Base-by-base conservation (phyloP, 2,888 invertebrate genomes). In the Gryllus longicercus region DNA sequence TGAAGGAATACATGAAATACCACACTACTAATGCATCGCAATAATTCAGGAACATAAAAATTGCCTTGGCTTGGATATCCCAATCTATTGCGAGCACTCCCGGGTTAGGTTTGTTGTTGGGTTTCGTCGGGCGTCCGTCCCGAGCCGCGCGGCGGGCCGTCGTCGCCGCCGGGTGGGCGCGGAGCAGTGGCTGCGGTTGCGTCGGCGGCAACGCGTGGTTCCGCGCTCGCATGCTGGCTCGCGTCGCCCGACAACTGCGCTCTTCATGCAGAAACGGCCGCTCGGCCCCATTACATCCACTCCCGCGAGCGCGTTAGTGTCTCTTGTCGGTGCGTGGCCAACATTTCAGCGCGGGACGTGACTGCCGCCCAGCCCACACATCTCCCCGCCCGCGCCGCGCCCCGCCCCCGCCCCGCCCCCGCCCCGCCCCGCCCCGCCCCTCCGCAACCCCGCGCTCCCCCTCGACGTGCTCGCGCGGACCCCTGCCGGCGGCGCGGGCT, bases 391-490 rank as follows among this genome's bases (percentile, higher is more conserved):
- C 38, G 23, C 12, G 25, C 76, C 76, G 38, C 38, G 74, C 51
- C 51, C 51, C 63, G 2, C n/a, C n/a, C n/a, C n/a, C n/a, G n/a
- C n/a, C 51, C 18, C 18, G 18, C 51, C 0, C 63, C n/a, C 63
- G 14, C 4, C 12, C 63, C 63, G 2, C 63, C 2, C 63, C 14
- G n/a, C 14, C n/a, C 1, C 63, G 0, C 16, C 50, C 49, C 50
- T 79, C 74, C 79, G 50, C 79, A 75, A 75, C 75, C 75, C 38
- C 74, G 23, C n/a, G 12, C 77, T 77, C 78, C 79, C 51, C 63
- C 38, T 63, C 63, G 16, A 63, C n/a, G 14, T 63, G 63, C n/a
- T 63, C 14, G 4, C n/a, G n/a, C 63, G 14, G 63, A 0, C 63
- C 14, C 63, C n/a, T 16, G 14, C 16, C 16, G 0, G 16, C 63